A percentile compares a stretch with the other conserved stretches of the same genome.
These are phyloP conservation scores for Acanthosepion esculentum DNA, from an alignment of 2,888 invertebrate species.

Conservation along the genomic window DNA sequence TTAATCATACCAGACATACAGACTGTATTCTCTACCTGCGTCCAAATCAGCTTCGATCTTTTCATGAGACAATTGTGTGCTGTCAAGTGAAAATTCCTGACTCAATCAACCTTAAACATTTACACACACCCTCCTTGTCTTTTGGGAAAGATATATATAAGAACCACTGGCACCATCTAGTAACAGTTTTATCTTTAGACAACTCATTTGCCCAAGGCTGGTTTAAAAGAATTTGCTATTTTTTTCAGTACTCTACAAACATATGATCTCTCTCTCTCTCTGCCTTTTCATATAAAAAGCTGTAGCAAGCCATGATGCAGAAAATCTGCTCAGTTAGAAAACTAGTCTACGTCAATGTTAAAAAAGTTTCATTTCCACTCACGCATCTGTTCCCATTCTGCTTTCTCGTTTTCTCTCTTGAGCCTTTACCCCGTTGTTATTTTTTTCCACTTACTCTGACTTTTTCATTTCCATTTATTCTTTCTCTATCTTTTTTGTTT, in stretches of 20 bases:
- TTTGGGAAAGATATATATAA: background rate
- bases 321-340: background rate
- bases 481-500: no score
- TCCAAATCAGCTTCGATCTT: no score
- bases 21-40: no score
- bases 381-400: no score
- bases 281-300: background rate
- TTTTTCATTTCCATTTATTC: no score
- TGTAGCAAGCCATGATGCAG: background rate
- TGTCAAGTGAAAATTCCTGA: no score
- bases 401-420: no score
- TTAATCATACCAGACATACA: no score
- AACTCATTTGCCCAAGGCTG: background rate
- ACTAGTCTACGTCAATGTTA: background rate
- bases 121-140: background rate
- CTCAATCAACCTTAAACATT: background rate
- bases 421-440: no score
- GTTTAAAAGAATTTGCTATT: background rate
- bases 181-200: background rate
- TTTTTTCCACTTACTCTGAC: no score
- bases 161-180: background rate
- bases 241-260: background rate
- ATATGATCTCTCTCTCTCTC: background rate
- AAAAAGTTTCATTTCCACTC: background rate
- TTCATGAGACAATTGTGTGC: no score